A percentile compares a stretch with the other conserved stretches of the same genome.
These are phyloP conservation scores for Drosophila recens DNA, from an alignment of 2,888 invertebrate genomes.

Conservation along the genomic window DNA sequence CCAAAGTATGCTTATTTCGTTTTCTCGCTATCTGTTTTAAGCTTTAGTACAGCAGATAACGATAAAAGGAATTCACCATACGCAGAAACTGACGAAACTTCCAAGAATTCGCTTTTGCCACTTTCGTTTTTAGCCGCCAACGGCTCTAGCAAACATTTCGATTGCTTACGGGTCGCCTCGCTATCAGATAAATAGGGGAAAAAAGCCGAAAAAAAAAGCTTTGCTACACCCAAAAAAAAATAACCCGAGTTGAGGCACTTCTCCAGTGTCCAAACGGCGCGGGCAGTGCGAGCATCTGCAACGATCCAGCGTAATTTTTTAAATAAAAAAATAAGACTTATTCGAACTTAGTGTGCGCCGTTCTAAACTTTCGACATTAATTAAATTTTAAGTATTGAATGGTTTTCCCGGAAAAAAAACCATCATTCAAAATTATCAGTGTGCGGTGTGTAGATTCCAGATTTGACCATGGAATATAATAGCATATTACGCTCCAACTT, in stretches of 20 bases:
- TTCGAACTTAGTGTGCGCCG: conserved; percentile 36
- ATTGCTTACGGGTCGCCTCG: conserved; percentile 21
- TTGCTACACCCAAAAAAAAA: conserved; percentile 35
- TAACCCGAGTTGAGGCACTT: conserved; percentile 9
- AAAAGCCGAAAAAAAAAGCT: conserved; percentile 23
- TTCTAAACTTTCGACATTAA: conserved; percentile 10
- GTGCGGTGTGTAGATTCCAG: conserved; percentile 8
- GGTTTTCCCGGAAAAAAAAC: conserved; percentile 1
- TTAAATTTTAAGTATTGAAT: conserved; percentile 6
- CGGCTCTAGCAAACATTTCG: conserved; percentile 38
- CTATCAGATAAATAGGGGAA: conserved; percentile 46
- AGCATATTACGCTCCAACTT: conserved; percentile 81
- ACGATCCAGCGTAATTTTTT: conserved; percentile 6
- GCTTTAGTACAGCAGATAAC: conserved; percentile 56
- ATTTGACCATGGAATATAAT: conserved; percentile 61
- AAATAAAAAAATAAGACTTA: not conserved
- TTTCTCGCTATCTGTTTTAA: conserved; percentile 46
- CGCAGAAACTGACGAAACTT: conserved; percentile 38
- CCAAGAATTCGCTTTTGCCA: conserved; percentile 54
- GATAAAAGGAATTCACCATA: conserved; percentile 76
- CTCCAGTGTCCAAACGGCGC: conserved; percentile 80
- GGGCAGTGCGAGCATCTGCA: conserved; percentile 76
- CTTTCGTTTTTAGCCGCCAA: conserved; percentile 53
- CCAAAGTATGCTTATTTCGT: conserved; percentile 16
- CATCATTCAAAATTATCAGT: conserved; percentile 9